Conservation (phyloP, 2,888 invertebrate genomes). For the Philereme vetulata region DNA sequence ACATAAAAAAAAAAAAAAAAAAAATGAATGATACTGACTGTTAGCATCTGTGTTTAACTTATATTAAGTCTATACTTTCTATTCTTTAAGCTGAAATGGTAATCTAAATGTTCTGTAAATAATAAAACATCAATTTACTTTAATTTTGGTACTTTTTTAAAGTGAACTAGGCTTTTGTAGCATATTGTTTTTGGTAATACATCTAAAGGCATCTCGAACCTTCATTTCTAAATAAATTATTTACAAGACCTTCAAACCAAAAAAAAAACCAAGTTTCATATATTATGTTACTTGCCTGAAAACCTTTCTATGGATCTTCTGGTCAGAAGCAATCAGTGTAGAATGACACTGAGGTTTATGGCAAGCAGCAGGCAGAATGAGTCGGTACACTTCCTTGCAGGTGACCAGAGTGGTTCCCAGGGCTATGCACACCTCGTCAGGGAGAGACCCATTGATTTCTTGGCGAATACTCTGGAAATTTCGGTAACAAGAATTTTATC, state of each 20-base stretch:
- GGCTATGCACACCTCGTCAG: slow-evolving; percentile 72
- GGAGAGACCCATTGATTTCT: slow-evolving; percentile 70
- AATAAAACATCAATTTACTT: too few species aligned
- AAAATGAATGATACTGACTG: too few species aligned
- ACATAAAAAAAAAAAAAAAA: too few species aligned
- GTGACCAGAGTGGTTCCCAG: slow-evolving; percentile 70
- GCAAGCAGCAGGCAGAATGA: slow-evolving; percentile 64
- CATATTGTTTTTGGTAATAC: too few species aligned
- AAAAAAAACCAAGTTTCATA: slow-evolving; percentile 2
- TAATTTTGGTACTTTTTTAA: too few species aligned
- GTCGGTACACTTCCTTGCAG: slow-evolving; percentile 72
- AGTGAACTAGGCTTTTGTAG: too few species aligned
- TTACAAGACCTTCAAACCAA: background rate
- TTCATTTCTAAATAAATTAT: too few species aligned
- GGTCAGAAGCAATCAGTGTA: slow-evolving; percentile 64
- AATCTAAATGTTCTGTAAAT: too few species aligned
- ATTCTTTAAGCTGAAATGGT: too few species aligned
- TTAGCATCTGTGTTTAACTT: too few species aligned
- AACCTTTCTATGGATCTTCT: slow-evolving; percentile 68
- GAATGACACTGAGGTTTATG: slow-evolving; percentile 75
- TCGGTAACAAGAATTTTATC: background rate
- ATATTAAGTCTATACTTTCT: too few species aligned
- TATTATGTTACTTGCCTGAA: slow-evolving; percentile 58
- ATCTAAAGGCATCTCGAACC: too few species aligned
- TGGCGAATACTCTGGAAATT: slow-evolving; percentile 61